Base-by-base conservation (phyloP, 2,888 invertebrate species). In the Vesta saturnalis region DNA sequence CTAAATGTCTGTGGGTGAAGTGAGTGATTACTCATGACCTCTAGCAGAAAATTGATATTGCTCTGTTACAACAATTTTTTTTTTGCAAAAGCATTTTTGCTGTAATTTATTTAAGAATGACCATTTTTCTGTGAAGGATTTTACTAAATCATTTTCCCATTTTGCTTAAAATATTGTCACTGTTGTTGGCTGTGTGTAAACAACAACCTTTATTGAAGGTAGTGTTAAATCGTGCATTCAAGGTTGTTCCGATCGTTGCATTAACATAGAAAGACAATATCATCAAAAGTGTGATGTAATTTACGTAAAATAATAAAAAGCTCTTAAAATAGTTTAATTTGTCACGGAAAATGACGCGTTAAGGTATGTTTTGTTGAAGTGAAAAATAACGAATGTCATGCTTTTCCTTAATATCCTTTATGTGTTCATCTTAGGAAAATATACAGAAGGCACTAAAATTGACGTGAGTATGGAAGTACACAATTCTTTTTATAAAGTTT, bases 161-260 rank as follows among this genome's bases (percentile, higher is more conserved):
- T 61, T 61, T 61, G n/a, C n/a, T n/a, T 58, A 64, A 39, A 39
- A 39, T 4, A 39, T 39, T 39, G 3, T n/a, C 8, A 39, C n/a
- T n/a, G n/a, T 4, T 39, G 8, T 23, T 8, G 8, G 4, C 23
- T 23, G 23, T 5, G 23, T 23, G 23, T 23, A 5, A 23, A 23
- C 23, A 23, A 5, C 1, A 39, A n/a, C 39, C 8, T 39, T 10
- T n/a, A 39, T 4, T n/a, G 47, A 49, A 49, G 47, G 47, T 49
- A 49, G 15, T 18, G 47, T 49, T 49, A 8, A 49, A 49, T 49
- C 15, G 10, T 14, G 47, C 47, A 49, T 49, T 3, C 47, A 49
- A 49, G 47, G 47, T 15, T 49, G 15, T 8, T 18, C 1, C 16
- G 18, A n/a, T 39, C 8, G 12, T 12, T 39, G 39, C 8, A 39